Conservation (phyloP, 2,797 vertebrate genomes). For the Percopsis omiscomaycus region DNA sequence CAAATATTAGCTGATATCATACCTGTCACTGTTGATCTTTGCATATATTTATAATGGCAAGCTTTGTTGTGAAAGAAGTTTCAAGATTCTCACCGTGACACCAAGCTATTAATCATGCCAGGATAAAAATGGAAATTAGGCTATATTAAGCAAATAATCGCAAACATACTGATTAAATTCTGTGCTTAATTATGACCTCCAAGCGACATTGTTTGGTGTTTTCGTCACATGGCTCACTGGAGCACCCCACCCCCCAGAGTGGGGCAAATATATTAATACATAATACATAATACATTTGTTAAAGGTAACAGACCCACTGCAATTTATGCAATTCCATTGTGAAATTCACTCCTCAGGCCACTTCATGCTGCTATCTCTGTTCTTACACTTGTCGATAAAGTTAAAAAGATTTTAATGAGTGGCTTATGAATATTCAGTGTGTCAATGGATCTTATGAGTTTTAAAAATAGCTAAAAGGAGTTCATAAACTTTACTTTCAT, state of each 20-base stretch:
- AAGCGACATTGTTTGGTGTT: too few species aligned
- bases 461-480: too few species aligned
- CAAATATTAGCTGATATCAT: neutral
- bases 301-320: neutral
- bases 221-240: too few species aligned
- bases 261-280: too few species aligned
- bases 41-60: neutral
- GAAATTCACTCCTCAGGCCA: neutral
- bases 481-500: too few species aligned
- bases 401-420: too few species aligned
- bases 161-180: neutral
- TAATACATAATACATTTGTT: neutral
- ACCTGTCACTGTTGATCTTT: conserved; percentile 8
- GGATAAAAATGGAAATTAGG: neutral
- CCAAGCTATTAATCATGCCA: neutral
- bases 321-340: neutral
- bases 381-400: too few species aligned
- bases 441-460: too few species aligned
- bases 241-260: too few species aligned
- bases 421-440: too few species aligned
- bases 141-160: neutral
- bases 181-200: neutral
- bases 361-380: too few species aligned
- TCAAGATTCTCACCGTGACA: neutral
- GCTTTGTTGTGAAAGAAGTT: neutral